Percentiles rank a stretch among this genome's conserved stretches.
Conservation (phyloP, 2,888 invertebrate species). For the Xanthia icteritia region DNA sequence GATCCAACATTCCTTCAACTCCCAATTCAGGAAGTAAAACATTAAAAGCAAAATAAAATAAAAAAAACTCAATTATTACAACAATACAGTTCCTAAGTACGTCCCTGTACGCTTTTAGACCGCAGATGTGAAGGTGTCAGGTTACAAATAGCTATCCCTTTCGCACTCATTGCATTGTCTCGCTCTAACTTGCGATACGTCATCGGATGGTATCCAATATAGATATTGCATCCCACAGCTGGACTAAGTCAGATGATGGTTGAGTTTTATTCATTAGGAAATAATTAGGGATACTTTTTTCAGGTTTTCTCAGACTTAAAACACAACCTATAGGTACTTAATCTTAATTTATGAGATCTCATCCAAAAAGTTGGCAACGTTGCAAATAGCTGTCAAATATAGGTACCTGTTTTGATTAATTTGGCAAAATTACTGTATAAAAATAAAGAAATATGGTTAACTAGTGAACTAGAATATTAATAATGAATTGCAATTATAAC, state of each 20-base stretch:
- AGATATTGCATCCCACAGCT: conserved; percentile 67
- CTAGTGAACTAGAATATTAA: no score
- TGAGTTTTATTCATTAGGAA: conserved; percentile 38
- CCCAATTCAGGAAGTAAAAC: conserved; percentile 58
- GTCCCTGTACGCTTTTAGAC: conserved; percentile 84
- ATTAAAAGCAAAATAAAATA: conserved; percentile 37
- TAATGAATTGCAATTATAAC: no score
- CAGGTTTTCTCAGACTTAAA: neutral
- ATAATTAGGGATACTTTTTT: neutral
- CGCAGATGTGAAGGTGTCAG: conserved; percentile 87
- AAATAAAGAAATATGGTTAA: no score
- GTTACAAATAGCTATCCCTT: conserved; percentile 78
- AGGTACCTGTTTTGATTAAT: no score
- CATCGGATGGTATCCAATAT: conserved; percentile 72
- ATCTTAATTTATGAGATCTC: no score
- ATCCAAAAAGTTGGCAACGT: no score
- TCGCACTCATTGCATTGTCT: conserved; percentile 70
- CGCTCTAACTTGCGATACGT: conserved; percentile 68
- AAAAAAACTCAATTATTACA: conserved; percentile 66
- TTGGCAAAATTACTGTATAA: no score
- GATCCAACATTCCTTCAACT: conserved; percentile 32
- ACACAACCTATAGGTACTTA: neutral
- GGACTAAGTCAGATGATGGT: conserved; percentile 51
- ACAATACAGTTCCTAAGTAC: conserved; percentile 71
- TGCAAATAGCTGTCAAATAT: no score